Evolutionary conservation across 2,113 vertebrate species (phyloP).

Genomic region (Paradisaea rubra): DNA sequence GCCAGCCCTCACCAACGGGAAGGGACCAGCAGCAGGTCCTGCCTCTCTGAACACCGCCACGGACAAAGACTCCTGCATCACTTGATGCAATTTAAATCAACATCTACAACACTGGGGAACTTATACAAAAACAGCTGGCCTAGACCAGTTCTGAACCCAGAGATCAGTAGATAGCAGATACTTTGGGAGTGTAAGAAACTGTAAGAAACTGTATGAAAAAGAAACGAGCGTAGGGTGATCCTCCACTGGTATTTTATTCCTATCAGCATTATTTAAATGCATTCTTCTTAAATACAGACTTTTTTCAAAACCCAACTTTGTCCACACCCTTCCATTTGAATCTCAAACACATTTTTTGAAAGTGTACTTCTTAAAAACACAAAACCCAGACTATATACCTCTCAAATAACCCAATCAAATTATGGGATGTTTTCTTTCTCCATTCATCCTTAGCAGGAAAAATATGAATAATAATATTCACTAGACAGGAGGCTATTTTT

Average conservation of each 20-base stretch:
- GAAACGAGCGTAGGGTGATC: neutral
- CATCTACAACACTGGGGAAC: neutral
- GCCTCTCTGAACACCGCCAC: neutral
- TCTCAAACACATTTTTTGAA: neutral
- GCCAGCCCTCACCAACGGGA: accelerated
- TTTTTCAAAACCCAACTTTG: neutral
- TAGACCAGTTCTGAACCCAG: neutral
- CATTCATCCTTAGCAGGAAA: neutral
- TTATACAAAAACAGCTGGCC: neutral
- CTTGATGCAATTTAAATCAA: neutral
- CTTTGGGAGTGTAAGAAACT: neutral
- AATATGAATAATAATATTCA: neutral
- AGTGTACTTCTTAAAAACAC: neutral
- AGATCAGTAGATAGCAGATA: neutral
- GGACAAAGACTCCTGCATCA: neutral
- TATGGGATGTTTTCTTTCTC: neutral
- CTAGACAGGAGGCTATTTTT: neutral
- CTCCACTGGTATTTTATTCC: neutral
- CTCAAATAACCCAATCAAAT: neutral
- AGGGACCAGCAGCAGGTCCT: neutral
- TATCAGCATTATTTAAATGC: neutral
- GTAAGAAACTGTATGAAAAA: neutral
- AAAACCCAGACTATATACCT: neutral
- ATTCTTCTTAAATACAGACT: neutral
- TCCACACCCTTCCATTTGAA: neutral